Evolutionary conservation across 2,113 vertebrate genomes (phyloP), one percentile per base, ranked within the genome.

Genomic region (Amazona guildingii): DNA sequence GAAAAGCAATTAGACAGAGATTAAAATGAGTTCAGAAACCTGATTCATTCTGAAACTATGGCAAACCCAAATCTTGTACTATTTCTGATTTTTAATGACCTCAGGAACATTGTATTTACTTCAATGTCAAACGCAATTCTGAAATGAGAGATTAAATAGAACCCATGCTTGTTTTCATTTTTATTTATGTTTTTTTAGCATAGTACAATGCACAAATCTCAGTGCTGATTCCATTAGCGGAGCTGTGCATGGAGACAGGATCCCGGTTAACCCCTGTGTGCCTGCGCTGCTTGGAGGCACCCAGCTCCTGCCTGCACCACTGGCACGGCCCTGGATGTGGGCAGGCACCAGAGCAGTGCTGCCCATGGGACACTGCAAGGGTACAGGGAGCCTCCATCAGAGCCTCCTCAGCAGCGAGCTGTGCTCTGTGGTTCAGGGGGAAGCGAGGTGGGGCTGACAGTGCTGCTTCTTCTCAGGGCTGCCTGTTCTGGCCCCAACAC

Each of bases 31-130:
- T 95, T 95, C 95, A 97, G 97, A 96, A 97, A 97, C 88, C 94
- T 97, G 97, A 98, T 97, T 98, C 98, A 98, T 98, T 97, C 96
- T 91, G 98, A 98, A 98, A 98, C 97, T 95, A 97, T 89, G 48
- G 91, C 88, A 92, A 97, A 95, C 96, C 96, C 93, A 97, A 96
- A 79, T 74, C 88, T 97, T 96, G 96, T 82, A 93, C 80, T 93
- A 97, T 96, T 98, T 98, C 97, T 97, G 95, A 95, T 96, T 97
- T 84, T 67, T 95, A 97, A 96, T 97, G 98, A 97, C 98, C 97
- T 95, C 96, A 82, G 96, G 97, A 98, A 92, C 91, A 62, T 97
- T 97, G 96, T 94, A 92, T 98, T 97, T 97, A 95, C 97, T 97
- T 96, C 96, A 95, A 97, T 94, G 97, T 97, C 95, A 96, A 95